Percentiles rank a stretch among this genome's conserved stretches.
phyloP scores from a whole-genome alignment of 2,113 vertebrate species.

The Uria aalge region DNA sequence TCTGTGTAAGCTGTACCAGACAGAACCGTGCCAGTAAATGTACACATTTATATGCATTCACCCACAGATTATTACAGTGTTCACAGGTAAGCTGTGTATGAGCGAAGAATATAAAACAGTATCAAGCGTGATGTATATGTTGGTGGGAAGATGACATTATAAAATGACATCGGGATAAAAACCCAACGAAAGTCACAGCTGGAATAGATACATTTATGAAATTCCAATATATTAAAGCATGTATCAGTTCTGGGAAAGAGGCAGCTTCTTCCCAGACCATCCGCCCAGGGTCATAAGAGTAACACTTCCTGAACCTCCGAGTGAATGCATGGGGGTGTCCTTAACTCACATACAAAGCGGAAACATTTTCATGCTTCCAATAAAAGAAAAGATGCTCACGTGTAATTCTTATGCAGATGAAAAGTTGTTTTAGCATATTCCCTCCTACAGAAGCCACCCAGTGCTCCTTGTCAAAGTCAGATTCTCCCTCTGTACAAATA shows the following conservation, averaged over 20 bases:
- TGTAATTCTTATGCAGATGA: not conserved
- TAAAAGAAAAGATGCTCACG: not conserved
- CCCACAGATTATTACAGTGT: slow-evolving; percentile 27
- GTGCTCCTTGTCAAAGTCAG: not conserved
- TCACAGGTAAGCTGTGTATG: not conserved
- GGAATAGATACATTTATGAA: not conserved
- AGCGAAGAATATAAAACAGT: not conserved
- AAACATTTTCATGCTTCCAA: not conserved
- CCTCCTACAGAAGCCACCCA: not conserved
- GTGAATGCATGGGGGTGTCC: not conserved
- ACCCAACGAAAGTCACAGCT: not conserved
- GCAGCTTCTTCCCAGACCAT: not conserved
- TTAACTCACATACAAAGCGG: not conserved
- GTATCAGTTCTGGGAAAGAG: not conserved
- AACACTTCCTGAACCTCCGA: not conserved
- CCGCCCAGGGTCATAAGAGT: not conserved
- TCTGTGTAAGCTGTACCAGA: not conserved
- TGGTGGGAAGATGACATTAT: not conserved
- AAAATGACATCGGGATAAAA: not conserved
- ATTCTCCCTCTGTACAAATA: not conserved
- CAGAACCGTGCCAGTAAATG: not conserved
- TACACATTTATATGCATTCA: slow-evolving; percentile 31
- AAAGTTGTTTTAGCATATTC: not conserved
- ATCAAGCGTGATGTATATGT: not conserved
- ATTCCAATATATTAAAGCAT: not conserved